Evolutionary conservation across 35 echinoderm and acorn worm species (phyloP), one percentile per base, ranked within the genome.

Genomic region (Heliocidaris tuberculata): DNA sequence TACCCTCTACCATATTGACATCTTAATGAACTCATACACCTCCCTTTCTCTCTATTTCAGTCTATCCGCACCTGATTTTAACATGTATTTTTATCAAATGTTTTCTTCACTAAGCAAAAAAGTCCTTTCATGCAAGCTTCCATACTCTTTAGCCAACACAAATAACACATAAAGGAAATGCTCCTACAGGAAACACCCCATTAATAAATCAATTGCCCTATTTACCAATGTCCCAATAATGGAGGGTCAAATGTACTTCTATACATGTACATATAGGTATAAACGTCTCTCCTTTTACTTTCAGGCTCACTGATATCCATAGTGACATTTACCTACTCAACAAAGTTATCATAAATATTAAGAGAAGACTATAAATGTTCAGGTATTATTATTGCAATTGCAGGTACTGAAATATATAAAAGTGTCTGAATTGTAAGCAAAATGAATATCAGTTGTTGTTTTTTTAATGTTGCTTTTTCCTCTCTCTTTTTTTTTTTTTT

Each of bases 171-270:
- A 3, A 78, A 78, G 65, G 65, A 78, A 78, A 19, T n/a, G 65
- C 0, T 6, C 65, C 65, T n/a, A 78, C 65, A 78, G 65, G 65
- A 78, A n/a, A n/a, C 27, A 9, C 27, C 65, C 65, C 21, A 78
- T 78, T 78, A 78, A 78, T 78, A 78, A 78, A 78, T 78, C 65
- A 78, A 78, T 78, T 78, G 27, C 21, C 65, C 65, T 78, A 78
- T 24, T 78, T 78, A 27, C 21, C 21, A n/a, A 78, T 19, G 27
- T 78, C 65, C 21, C 19, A 78, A n/a, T 78, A 27, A 70, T 65
- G 13, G 21, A 19, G 65, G 65, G 65, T 78, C 65, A 78, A 5
- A 27, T 78, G 65, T 7, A 78, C 65, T 78, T 78, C 8, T 27
- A 42, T 42, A n/a, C 65, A 78, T 78, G 65, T 78, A 78, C 2